Evolutionary conservation across 2,888 invertebrate species (phyloP).

Genomic region (Neocrepidodera transversa): DNA sequence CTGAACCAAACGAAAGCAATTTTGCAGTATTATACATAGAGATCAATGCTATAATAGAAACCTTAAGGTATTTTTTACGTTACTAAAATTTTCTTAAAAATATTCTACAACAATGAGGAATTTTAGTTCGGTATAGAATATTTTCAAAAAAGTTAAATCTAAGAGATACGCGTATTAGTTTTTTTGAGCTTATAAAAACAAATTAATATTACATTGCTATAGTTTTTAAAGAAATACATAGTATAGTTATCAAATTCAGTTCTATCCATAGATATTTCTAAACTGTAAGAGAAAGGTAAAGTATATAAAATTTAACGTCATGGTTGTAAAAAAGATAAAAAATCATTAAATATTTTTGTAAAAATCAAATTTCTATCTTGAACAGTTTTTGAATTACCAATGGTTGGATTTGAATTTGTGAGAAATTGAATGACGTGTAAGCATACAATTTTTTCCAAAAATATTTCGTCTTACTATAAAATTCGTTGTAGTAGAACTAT

Average conservation of each 20-base stretch:
- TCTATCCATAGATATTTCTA: too few relatives aligned
- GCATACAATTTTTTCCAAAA: constrained; percentile 12
- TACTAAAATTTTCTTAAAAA: constrained; percentile 1
- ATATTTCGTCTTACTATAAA: too few relatives aligned
- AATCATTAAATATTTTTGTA: too few relatives aligned
- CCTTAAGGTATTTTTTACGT: constrained; percentile 15
- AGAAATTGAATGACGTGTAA: not conserved
- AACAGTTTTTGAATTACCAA: too few relatives aligned
- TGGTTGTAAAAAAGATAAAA: too few relatives aligned
- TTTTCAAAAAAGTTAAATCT: too few relatives aligned
- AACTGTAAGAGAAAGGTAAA: too few relatives aligned
- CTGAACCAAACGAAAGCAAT: constrained; percentile 19
- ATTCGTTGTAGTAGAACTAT: too few relatives aligned
- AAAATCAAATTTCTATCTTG: too few relatives aligned
- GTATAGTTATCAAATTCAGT: too few relatives aligned
- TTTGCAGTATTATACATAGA: constrained; percentile 16
- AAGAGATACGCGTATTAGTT: constrained; percentile 3
- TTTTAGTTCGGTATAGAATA: not conserved
- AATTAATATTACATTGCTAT: not conserved
- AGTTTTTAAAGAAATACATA: not conserved
- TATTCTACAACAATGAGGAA: not conserved
- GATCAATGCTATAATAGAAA: constrained; percentile 11
- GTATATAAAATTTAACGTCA: too few relatives aligned
- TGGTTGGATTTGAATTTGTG: not conserved
- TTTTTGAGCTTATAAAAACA: constrained; percentile 13